Evolutionary conservation across 2,113 vertebrate genomes (phyloP).

Genomic region (Mobula hypostoma): DNA sequence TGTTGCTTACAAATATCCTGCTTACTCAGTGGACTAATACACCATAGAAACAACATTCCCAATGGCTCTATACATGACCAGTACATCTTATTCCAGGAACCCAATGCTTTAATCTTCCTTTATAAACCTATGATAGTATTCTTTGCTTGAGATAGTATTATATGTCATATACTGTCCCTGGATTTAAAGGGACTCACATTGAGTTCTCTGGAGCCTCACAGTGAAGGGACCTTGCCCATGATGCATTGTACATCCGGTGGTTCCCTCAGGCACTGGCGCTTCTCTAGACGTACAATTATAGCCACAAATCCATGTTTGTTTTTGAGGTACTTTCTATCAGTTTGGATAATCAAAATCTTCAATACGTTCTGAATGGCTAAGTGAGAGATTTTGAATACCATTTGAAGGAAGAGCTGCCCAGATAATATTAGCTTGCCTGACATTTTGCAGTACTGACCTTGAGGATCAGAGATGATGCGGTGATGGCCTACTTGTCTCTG

Average conservation of each 20-base stretch:
- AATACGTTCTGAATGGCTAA: not conserved
- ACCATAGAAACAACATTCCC: too few relatives aligned
- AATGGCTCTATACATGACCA: too few relatives aligned
- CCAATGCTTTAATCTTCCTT: too few relatives aligned
- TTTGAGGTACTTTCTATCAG: not conserved
- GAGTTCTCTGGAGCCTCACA: not conserved
- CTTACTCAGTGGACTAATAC: too few relatives aligned
- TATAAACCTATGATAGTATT: too few relatives aligned
- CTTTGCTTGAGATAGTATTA: not conserved
- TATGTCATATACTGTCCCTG: not conserved
- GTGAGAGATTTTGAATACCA: not conserved
- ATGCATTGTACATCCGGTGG: not conserved
- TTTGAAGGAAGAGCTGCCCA: not conserved
- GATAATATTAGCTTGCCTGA: not conserved
- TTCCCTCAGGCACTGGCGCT: not conserved
- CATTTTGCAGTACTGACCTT: not conserved
- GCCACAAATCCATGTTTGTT: not conserved
- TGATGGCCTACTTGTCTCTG: constrained; percentile 20
- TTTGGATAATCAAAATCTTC: not conserved
- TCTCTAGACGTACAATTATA: not conserved
- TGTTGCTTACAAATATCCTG: too few relatives aligned
- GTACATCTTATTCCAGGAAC: too few relatives aligned
- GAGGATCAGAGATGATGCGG: not conserved
- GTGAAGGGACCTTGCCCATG: not conserved
- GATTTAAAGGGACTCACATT: not conserved